phyloP scores from a whole-genome alignment of 92 coral and sea anemone genomes.

The Actinostola sp. region DNA sequence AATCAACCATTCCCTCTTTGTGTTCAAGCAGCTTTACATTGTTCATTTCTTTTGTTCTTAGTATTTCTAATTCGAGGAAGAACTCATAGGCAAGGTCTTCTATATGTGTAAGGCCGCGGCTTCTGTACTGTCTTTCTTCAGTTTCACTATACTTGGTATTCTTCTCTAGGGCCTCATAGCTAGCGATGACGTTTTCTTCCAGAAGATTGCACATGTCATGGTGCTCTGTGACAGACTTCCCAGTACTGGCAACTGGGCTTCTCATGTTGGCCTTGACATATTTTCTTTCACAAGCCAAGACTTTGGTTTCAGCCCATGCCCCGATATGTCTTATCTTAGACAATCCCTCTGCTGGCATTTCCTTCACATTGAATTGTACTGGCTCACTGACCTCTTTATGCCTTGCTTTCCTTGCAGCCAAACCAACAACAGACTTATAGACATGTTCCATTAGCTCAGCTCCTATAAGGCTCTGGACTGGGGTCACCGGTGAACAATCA shows the following conservation, averaged over 20 bases:
- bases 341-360: constrained; percentile 6
- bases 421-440: constrained; percentile 3
- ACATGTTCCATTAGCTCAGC: background rate
- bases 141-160: constrained; percentile 17
- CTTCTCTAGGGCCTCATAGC: constrained; percentile 10
- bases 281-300: background rate
- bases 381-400: background rate
- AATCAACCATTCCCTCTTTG: background rate
- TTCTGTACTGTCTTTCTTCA: constrained; percentile 30
- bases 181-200: constrained; percentile 11
- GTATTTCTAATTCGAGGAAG: constrained; percentile 6
- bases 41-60: constrained; percentile 5
- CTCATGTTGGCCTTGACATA: constrained; percentile 16
- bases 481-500: background rate
- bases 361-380: background rate
- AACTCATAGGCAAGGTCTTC: constrained; percentile 22
- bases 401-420: background rate
- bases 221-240: background rate
- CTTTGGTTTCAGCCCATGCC: constrained; percentile 29
- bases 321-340: constrained; percentile 25
- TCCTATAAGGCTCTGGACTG: background rate
- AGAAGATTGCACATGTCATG: constrained; percentile 2
- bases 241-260: background rate
- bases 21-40: constrained; percentile 1
- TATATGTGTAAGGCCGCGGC: constrained; percentile 23